phyloP scores from a whole-genome alignment of 2,888 invertebrate species.

The Spodoptera exigua region DNA sequence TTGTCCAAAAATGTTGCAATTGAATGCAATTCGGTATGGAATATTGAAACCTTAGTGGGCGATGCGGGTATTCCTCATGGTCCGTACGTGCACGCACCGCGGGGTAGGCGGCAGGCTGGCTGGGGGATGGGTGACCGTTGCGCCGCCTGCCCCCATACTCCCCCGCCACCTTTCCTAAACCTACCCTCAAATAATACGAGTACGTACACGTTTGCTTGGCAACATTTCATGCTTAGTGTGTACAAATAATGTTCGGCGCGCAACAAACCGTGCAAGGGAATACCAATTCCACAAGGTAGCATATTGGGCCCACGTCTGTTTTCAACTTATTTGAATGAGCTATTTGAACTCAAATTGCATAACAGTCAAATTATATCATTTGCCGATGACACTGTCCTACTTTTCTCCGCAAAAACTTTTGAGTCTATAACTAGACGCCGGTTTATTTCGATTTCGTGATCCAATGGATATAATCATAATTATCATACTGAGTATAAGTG shows the following conservation, averaged over 20 bases:
- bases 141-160: constrained; percentile 64
- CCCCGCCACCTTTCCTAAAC: constrained; percentile 84
- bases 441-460: no score
- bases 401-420: no score
- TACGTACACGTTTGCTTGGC: constrained; percentile 87
- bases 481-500: constrained; percentile 34
- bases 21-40: constrained; percentile 86
- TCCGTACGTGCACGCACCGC: constrained; percentile 83
- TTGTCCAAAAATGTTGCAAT: constrained; percentile 83
- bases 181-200: constrained; percentile 86
- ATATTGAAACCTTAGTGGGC: constrained; percentile 86
- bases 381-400: no score
- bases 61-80: constrained; percentile 75
- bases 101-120: constrained; percentile 60
- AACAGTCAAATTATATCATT: no score
- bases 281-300: constrained; percentile 63
- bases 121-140: constrained; percentile 59
- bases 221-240: constrained; percentile 89
- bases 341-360: no score
- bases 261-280: constrained; percentile 85
- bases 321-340: no score
- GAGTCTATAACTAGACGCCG: no score
- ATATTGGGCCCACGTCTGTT: no score
- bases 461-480: constrained; percentile 63
- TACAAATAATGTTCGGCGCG: constrained; percentile 87